Conservation (phyloP, 2,888 invertebrate species). For the Cosmopolites sordidus region DNA sequence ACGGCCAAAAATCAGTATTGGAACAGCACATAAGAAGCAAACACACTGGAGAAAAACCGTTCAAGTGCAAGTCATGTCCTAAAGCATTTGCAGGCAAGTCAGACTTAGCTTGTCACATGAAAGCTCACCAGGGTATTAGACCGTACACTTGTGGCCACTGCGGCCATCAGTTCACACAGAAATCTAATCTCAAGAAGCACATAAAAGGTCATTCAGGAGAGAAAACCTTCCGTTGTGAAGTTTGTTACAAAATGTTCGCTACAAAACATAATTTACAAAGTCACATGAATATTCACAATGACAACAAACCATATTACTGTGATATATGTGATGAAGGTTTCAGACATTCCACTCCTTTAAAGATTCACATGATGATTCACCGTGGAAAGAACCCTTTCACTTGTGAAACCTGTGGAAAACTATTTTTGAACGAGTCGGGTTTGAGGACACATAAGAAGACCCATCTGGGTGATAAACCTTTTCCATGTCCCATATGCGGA, state of each 20-base stretch:
- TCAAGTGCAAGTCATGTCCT: constrained; percentile 8
- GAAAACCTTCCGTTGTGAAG: constrained; percentile 6
- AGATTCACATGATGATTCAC: constrained; percentile 14
- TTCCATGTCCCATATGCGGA: too few species aligned
- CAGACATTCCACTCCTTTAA: constrained; percentile 9
- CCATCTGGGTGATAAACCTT: too few species aligned
- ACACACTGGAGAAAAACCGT: constrained; percentile 10
- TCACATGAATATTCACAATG: constrained; percentile 19
- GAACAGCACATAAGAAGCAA: constrained; percentile 11
- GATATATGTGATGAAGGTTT: constrained; percentile 14
- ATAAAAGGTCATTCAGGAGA: constrained; percentile 11
- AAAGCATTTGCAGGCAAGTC: constrained; percentile 9
- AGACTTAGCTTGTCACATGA: constrained; percentile 11
- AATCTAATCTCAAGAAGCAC: constrained; percentile 18
- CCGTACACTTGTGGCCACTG: constrained; percentile 13
- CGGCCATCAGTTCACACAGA: constrained; percentile 13
- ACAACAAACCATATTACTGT: constrained; percentile 15
- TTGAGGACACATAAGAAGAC: too few species aligned
- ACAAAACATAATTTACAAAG: constrained; percentile 14
- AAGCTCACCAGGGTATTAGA: constrained; percentile 8
- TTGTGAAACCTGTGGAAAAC: too few species aligned
- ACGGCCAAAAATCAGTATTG: constrained; percentile 12
- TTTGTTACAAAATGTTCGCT: constrained; percentile 11
- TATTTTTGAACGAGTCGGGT: too few species aligned
- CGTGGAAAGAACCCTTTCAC: constrained; percentile 13